Base-by-base conservation (phyloP, 2,113 vertebrate genomes). In the Bambusicola thoracicus region DNA sequence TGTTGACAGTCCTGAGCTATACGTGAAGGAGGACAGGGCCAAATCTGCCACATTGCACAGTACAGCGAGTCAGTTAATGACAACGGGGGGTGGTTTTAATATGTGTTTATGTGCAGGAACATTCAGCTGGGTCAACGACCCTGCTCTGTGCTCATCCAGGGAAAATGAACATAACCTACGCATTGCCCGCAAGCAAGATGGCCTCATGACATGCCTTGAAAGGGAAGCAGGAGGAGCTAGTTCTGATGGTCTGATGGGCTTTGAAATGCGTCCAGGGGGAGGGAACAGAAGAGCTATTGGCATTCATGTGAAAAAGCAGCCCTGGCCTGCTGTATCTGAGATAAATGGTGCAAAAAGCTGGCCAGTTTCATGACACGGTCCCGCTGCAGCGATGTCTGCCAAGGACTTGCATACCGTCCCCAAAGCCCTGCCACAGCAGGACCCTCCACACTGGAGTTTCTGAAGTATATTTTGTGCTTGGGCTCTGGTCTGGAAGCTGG, bases 51-150 rank as follows among this genome's bases (percentile, higher is more conserved):
- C 14, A 4, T 0, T 11, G 32, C 27, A 13, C 0, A 2, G 77
- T 34, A 67, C 73, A 69, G 62, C 0, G 0, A 81, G 18, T 13
- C 2, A 0, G 25, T 51, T 79, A 58, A 76, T 90, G 88, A n/a
- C 93, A 79, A 8, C 80, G 17, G 88, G 85, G 77, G 86, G 65
- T 92, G 89, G 48, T 41, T 96, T 94, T 94, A 93, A 94, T 92
- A 94, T 0, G 1, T 90, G 69, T 90, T 93, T 90, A 19, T 76
- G 51, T 29, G 90, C 32, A 48, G 85, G 66, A 72, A 75, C 36
- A 21, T 72, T 93, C 83, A 62, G 15, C 76, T 90, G 81, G 69
- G 90, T 94, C 83, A 30, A 14, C 79, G 95, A 92, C 77, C 84
- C n/a, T 15, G 77, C 43, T 90, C 84, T 79, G 77, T 65, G 61